These are phyloP conservation scores for Rhinopomastus cyanomelas DNA, from an alignment of 2,113 vertebrate species.

Conservation along the genomic window DNA sequence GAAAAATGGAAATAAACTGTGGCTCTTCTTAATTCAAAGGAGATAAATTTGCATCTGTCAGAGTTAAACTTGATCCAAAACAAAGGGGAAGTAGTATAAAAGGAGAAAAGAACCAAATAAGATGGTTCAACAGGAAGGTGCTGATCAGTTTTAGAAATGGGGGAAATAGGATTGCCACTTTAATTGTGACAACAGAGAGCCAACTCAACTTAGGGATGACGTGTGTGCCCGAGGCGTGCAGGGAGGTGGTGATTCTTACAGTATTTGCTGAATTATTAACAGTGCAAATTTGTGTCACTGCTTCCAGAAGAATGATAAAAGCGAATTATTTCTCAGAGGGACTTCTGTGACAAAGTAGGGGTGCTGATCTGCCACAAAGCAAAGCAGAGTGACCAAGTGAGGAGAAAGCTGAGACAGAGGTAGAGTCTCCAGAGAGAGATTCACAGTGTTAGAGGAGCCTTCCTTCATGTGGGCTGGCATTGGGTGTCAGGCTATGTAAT, in stretches of 20 bases:
- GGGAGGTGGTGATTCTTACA: not conserved
- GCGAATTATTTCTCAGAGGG: not conserved
- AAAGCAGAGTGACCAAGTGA: not conserved
- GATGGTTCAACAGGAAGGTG: not conserved
- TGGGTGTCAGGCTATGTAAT: not conserved
- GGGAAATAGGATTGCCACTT: not conserved
- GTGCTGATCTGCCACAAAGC: not conserved
- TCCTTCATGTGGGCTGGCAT: fast-evolving
- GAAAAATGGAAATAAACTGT: not conserved
- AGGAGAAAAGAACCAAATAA: not conserved
- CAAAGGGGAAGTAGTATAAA: not conserved
- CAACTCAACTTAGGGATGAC: not conserved
- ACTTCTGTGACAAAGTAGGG: not conserved
- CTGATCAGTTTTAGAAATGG: not conserved
- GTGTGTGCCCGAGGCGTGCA: not conserved
- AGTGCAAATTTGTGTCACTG: fast-evolving
- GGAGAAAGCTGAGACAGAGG: not conserved
- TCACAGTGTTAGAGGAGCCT: not conserved
- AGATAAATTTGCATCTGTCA: not conserved
- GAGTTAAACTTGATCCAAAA: not conserved
- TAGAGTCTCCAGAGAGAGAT: not conserved
- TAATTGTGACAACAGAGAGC: not conserved
- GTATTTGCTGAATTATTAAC: not conserved
- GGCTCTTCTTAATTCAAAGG: not conserved
- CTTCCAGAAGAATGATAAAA: not conserved